phyloP scores from a whole-genome alignment of 2,888 invertebrate species.

The Sepiola atlantica region DNA sequence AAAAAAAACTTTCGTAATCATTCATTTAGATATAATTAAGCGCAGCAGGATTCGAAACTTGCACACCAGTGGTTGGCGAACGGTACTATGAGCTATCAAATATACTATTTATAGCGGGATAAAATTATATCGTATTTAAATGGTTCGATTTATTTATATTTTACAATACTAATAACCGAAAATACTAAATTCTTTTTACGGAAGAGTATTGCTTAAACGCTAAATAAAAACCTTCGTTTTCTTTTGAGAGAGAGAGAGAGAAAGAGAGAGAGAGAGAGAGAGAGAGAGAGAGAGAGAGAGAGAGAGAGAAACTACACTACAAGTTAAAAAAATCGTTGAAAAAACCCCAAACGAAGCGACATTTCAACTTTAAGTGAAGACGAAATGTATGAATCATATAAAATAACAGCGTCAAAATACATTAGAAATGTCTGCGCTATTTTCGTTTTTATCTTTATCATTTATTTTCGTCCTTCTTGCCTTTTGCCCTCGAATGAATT shows the following conservation, averaged over 20 bases:
- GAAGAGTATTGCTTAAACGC: no score
- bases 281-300: background rate
- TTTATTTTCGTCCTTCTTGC: background rate
- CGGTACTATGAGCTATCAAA: no score
- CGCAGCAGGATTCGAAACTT: no score
- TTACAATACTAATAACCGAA: no score
- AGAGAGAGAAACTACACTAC: background rate
- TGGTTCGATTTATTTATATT: no score
- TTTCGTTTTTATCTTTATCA: background rate
- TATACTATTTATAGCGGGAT: no score
- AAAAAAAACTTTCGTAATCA: no score
- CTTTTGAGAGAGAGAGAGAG: background rate
- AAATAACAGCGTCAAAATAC: constrained; percentile 32
- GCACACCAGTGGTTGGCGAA: no score
- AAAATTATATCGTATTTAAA: no score
- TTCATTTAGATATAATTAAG: no score
- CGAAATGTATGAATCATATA: background rate
- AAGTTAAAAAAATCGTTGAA: background rate
- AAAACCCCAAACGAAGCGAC: background rate
- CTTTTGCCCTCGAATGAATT: background rate
- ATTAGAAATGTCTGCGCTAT: background rate
- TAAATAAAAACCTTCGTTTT: no score
- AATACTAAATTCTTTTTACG: no score
- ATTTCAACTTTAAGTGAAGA: background rate
- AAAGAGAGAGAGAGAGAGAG: background rate